Percentiles rank a stretch among this genome's conserved stretches.
Conservation (phyloP, 2,888 invertebrate genomes). For the Dynastes tityus region DNA sequence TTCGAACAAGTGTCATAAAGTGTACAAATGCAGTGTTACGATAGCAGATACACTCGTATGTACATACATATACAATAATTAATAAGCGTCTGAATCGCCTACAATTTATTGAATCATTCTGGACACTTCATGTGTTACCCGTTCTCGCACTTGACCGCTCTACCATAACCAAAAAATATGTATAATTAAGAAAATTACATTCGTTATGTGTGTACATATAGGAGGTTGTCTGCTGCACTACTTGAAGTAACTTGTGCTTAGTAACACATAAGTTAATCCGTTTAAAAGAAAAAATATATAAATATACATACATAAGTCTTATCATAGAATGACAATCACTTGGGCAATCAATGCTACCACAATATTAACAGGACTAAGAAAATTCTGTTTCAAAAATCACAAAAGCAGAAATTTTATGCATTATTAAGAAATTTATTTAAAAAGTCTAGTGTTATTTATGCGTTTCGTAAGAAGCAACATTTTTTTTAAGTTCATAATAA, state of each 20-base stretch:
- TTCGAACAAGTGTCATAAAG: constrained; percentile 18
- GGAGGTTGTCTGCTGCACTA: constrained; percentile 49
- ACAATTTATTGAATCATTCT: constrained; percentile 53
- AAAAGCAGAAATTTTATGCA: no score
- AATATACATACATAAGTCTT: no score
- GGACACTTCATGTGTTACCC: constrained; percentile 56
- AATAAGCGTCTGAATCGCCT: constrained; percentile 46
- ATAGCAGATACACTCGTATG: constrained; percentile 1
- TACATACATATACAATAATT: constrained; percentile 30
- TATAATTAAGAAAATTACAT: constrained; percentile 57
- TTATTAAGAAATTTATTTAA: no score
- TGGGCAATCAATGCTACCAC: no score
- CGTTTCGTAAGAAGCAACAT: no score
- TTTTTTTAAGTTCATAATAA: no score
- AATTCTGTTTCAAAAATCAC: no score
- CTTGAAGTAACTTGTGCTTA: not conserved
- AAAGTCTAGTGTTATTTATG: no score
- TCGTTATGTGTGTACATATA: constrained; percentile 39
- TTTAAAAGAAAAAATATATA: no score
- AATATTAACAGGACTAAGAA: no score
- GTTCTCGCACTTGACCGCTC: constrained; percentile 55
- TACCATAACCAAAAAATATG: constrained; percentile 56
- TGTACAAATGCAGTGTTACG: constrained; percentile 10
- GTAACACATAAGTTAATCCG: not conserved
- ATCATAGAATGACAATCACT: no score